Evolutionary conservation across 2,888 invertebrate genomes (phyloP).

Genomic region (Theodoxus fluviatilis): DNA sequence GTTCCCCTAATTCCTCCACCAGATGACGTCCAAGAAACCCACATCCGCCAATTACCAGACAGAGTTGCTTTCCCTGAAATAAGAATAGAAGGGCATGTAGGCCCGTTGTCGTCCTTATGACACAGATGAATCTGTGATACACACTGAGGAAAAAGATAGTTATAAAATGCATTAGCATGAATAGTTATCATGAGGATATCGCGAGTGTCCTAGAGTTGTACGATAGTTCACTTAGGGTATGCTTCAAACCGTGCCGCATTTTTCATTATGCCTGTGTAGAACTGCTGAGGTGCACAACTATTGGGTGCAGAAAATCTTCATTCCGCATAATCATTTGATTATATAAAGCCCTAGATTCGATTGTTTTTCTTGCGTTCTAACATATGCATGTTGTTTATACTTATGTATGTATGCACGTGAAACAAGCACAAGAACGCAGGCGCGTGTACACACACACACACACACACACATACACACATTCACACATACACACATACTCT

Average conservation of each 20-base stretch:
- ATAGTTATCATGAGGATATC: too few species aligned
- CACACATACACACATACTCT: background rate
- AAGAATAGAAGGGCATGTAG: too few species aligned
- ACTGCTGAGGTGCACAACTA: too few species aligned
- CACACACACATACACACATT: background rate
- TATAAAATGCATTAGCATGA: too few species aligned
- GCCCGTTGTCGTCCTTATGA: too few species aligned
- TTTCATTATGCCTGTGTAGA: too few species aligned
- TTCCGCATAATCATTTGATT: background rate
- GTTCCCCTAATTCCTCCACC: slow-evolving; percentile 45
- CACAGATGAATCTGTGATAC: too few species aligned
- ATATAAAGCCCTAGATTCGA: background rate
- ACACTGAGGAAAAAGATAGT: too few species aligned
- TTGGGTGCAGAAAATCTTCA: slow-evolving; percentile 69
- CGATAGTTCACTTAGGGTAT: too few species aligned
- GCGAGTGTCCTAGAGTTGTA: too few species aligned
- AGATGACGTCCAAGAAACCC: slow-evolving; percentile 57
- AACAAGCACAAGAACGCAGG: background rate
- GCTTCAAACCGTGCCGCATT: too few species aligned
- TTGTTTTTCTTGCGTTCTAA: background rate
- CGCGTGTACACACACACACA: background rate
- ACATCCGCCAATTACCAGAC: slow-evolving; percentile 54
- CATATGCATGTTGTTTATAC: background rate
- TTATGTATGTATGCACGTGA: background rate
- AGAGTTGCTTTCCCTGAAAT: slow-evolving; percentile 36